phyloP scores from a whole-genome alignment of 1,140 invertebrate genomes.

The Scaptomyza montana region DNA sequence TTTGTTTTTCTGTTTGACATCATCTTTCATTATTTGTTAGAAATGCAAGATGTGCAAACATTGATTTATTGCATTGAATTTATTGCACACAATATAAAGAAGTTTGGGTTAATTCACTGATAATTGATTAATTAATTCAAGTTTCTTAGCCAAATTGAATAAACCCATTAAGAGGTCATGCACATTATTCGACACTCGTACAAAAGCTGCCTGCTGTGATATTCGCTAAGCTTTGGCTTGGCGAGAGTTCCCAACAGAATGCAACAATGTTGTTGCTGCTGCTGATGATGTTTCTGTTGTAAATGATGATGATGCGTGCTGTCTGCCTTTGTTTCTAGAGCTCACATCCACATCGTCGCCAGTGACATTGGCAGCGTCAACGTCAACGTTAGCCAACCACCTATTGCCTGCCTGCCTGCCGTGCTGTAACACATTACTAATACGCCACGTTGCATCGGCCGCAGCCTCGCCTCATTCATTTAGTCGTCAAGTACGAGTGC shows the following conservation, averaged over 20 bases:
- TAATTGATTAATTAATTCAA: not conserved
- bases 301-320: conserved; percentile 50
- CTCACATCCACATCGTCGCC: conserved; percentile 5
- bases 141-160: not conserved
- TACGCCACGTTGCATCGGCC: conserved; percentile 51
- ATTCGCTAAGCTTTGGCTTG: not conserved
- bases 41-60: too few relatives aligned
- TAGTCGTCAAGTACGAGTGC: conserved; percentile 81
- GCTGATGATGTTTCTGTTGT: conserved; percentile 24
- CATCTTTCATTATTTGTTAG: too few relatives aligned
- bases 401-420: not conserved
- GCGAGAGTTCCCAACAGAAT: too few relatives aligned
- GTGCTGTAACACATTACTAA: conserved; percentile 55
- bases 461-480: conserved; percentile 68
- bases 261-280: conserved; percentile 4
- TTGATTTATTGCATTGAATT: too few relatives aligned
- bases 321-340: conserved; percentile 37
- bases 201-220: conserved; percentile 21
- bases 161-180: not conserved
- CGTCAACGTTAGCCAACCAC: not conserved
- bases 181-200: not conserved
- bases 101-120: too few relatives aligned
- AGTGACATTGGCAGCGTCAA: conserved; percentile 19
- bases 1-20: too few relatives aligned
- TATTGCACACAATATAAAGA: too few relatives aligned